These are phyloP conservation scores for Dryomyza anilis DNA, from an alignment of 2,888 invertebrate species.

Conservation along the genomic window DNA sequence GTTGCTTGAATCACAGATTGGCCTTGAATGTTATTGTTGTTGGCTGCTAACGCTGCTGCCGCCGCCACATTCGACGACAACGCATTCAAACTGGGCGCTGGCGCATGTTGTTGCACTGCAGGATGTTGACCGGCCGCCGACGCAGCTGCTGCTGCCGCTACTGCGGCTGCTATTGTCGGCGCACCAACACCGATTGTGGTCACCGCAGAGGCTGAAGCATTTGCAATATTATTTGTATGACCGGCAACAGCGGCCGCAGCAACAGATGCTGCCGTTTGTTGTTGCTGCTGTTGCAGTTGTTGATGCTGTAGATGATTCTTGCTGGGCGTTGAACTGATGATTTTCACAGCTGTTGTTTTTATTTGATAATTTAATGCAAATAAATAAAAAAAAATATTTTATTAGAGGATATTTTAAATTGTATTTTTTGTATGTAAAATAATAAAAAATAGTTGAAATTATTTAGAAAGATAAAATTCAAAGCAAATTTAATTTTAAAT, in stretches of 20 bases:
- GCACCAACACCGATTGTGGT: conserved; percentile 30
- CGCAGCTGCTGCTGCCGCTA: conserved; percentile 36
- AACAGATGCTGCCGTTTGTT: conserved; percentile 48
- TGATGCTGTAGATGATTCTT: conserved; percentile 55
- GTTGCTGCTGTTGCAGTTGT: conserved; percentile 56
- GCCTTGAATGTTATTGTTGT: conserved; percentile 56
- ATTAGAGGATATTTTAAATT: background rate
- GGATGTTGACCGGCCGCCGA: conserved; percentile 46
- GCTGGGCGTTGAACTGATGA: conserved; percentile 61
- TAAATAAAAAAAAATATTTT: background rate
- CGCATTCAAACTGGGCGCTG: conserved; percentile 56
- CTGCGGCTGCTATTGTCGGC: conserved; percentile 39
- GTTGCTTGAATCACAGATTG: conserved; percentile 62
- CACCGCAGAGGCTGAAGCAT: no score
- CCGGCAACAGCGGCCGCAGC: conserved; percentile 38
- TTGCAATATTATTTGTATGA: conserved; percentile 35
- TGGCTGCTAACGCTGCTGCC: conserved; percentile 36
- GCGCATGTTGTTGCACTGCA: conserved; percentile 54
- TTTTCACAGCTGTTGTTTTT: conserved; percentile 47
- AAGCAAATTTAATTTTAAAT: background rate
- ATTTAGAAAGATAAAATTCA: no score
- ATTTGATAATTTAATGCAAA: background rate
- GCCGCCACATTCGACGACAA: conserved; percentile 7
- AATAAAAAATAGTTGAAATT: background rate
- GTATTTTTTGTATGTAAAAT: background rate